A percentile compares a stretch with the other conserved stretches of the same genome.
Conservation (phyloP, 2,113 vertebrate species). For the Labeo catla region DNA sequence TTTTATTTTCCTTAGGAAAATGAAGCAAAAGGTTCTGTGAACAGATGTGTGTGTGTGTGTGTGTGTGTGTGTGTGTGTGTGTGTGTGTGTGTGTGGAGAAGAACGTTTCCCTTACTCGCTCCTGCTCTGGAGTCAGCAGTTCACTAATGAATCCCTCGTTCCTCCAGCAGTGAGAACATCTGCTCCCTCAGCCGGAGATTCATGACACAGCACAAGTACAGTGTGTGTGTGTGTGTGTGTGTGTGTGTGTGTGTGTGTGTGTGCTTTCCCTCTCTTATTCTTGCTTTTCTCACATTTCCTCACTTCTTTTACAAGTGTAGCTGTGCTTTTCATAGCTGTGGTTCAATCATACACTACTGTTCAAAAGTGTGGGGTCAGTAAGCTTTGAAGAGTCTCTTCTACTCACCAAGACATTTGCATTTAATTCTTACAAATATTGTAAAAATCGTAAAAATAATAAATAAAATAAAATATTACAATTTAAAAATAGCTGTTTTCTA, state of each 20-base stretch:
- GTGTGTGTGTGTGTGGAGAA: not conserved
- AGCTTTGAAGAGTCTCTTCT: not conserved
- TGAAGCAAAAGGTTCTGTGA: not conserved
- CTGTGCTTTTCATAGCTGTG: not conserved
- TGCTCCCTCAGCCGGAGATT: conserved; percentile 9
- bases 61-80: not conserved
- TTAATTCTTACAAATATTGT: not conserved
- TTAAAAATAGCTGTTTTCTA: not conserved
- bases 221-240: not conserved
- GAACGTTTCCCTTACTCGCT: not conserved
- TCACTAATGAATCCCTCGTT: not conserved
- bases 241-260: no score
- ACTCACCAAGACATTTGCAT: not conserved
- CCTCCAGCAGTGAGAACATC: conserved; percentile 17
- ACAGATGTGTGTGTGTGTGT: conserved; percentile 1
- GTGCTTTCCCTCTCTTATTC: not conserved
- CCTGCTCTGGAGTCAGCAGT: not conserved
- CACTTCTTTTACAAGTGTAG: not conserved
- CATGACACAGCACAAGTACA: not conserved
- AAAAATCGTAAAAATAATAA: not conserved
- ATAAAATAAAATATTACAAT: not conserved
- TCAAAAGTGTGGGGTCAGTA: not conserved
- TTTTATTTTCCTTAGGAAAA: not conserved
- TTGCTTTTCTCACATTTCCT: not conserved
- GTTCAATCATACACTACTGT: not conserved